Percentiles rank a stretch among this genome's conserved stretches.
Evolutionary conservation across 2,113 vertebrate species (phyloP).

Genomic region (Barbus barbus): DNA sequence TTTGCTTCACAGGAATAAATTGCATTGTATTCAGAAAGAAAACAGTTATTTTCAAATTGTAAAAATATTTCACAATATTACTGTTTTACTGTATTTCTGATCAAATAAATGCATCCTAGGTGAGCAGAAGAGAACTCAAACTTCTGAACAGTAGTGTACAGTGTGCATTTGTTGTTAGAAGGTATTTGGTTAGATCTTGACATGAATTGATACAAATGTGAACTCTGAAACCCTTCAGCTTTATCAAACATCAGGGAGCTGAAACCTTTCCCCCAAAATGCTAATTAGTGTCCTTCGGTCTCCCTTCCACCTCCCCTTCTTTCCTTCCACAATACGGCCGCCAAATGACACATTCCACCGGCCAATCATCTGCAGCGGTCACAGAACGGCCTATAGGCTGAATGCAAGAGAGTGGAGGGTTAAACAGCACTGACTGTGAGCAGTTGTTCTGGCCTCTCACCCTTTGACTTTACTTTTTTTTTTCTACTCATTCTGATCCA

Average conservation of each 20-base stretch:
- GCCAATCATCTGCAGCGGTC: slow-evolving; percentile 67
- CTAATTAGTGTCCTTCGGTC: slow-evolving; percentile 66
- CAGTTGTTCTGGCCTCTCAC: too few species aligned
- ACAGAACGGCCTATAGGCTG: slow-evolving; percentile 56
- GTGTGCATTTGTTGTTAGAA: too few species aligned
- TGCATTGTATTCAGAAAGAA: too few species aligned
- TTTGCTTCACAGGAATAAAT: too few species aligned
- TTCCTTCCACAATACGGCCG: slow-evolving; percentile 54
- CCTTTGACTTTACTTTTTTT: slow-evolving; percentile 63
- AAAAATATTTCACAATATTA: too few species aligned
- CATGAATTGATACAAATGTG: too few species aligned
- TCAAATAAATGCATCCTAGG: background rate
- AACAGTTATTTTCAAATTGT: too few species aligned
- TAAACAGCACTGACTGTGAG: slow-evolving; percentile 75
- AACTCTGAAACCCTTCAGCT: background rate
- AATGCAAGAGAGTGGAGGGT: slow-evolving; percentile 67
- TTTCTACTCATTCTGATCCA: slow-evolving; percentile 40
- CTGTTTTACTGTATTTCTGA: background rate
- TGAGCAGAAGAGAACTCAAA: background rate
- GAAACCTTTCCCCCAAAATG: slow-evolving; percentile 50
- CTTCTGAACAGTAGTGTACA: too few species aligned
- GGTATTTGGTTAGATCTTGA: too few species aligned
- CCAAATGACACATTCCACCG: slow-evolving; percentile 73
- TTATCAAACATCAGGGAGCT: background rate
- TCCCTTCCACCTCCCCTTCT: slow-evolving; percentile 2